These are phyloP conservation scores for Anas platyrhynchos DNA, from an alignment of 2,113 vertebrate genomes.

Conservation along the genomic window DNA sequence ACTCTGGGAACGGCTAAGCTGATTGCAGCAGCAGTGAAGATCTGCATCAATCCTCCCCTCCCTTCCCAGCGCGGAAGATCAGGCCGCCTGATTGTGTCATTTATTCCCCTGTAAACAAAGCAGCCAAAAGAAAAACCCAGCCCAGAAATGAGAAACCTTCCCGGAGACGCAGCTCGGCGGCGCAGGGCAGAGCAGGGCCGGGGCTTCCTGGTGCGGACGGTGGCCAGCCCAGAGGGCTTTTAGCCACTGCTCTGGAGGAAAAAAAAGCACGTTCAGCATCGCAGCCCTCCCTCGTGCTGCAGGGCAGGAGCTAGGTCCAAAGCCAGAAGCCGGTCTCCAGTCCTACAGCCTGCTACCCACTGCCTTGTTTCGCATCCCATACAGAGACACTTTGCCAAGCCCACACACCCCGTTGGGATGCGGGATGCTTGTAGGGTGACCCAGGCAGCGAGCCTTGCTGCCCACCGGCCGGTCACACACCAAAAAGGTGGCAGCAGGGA, in stretches of 20 bases:
- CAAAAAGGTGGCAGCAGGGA: background rate
- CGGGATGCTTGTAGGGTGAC: background rate
- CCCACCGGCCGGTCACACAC: background rate
- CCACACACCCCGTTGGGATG: background rate
- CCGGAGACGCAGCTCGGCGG: background rate
- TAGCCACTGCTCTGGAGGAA: background rate
- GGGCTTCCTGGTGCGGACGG: background rate
- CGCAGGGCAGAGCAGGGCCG: background rate
- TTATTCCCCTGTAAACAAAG: slow-evolving; percentile 23
- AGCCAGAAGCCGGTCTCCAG: background rate
- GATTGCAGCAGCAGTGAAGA: slow-evolving; percentile 20
- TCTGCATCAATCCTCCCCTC: slow-evolving; percentile 5
- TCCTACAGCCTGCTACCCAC: background rate
- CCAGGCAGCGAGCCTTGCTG: background rate
- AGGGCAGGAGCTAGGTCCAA: background rate
- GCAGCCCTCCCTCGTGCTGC: background rate
- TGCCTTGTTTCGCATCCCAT: background rate
- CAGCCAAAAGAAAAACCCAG: slow-evolving; percentile 20
- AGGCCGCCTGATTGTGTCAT: background rate
- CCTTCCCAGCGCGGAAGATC: background rate
- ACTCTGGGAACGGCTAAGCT: background rate
- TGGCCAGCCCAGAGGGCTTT: background rate
- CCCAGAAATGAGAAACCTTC: slow-evolving; percentile 1
- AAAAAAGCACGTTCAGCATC: background rate
- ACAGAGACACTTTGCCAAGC: background rate